These are phyloP conservation scores for Archocentrus centrarchus DNA, from an alignment of 2,113 vertebrate genomes.

Conservation along the genomic window DNA sequence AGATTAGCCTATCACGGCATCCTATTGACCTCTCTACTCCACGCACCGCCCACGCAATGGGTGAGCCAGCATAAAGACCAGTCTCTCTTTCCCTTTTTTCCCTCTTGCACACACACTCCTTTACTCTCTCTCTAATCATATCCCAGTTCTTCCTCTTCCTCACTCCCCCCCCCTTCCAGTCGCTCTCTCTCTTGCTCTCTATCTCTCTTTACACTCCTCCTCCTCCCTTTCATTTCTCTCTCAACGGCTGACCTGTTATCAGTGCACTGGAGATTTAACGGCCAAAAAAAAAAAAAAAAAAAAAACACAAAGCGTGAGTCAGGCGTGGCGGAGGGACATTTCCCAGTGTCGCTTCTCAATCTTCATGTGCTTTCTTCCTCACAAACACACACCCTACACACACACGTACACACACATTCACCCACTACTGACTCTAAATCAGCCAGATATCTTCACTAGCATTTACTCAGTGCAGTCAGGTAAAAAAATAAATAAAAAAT, in stretches of 20 bases:
- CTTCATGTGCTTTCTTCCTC: conserved; percentile 21
- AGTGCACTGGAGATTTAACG: conserved; percentile 72
- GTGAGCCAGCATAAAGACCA: conserved; percentile 70
- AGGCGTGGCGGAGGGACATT: conserved; percentile 65
- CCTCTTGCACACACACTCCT: conserved; percentile 51
- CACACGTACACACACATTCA: conserved; percentile 1
- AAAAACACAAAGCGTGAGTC: conserved; percentile 42
- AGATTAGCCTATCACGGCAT: conserved; percentile 79
- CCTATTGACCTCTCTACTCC: conserved; percentile 74
- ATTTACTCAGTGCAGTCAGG: background rate
- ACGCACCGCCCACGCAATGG: conserved; percentile 75
- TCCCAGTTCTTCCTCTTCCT: conserved; percentile 64
- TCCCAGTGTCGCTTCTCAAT: conserved; percentile 63
- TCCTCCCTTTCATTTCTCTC: conserved; percentile 43
- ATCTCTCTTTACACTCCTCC: conserved; percentile 24
- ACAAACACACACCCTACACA: background rate
- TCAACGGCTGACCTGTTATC: conserved; percentile 77
- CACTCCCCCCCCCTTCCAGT: conserved; percentile 11
- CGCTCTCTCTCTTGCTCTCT: background rate
- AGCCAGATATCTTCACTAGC: background rate
- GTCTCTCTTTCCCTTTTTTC: conserved; percentile 44
- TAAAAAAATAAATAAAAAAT: conserved; percentile 3
- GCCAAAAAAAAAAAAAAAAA: conserved; percentile 36
- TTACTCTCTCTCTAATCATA: conserved; percentile 64
- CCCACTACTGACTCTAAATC: conserved; percentile 17